Evolutionary conservation across 2,888 invertebrate genomes (phyloP), one percentile per base, ranked within the genome.

Genomic region (Drosophila helvetica): DNA sequence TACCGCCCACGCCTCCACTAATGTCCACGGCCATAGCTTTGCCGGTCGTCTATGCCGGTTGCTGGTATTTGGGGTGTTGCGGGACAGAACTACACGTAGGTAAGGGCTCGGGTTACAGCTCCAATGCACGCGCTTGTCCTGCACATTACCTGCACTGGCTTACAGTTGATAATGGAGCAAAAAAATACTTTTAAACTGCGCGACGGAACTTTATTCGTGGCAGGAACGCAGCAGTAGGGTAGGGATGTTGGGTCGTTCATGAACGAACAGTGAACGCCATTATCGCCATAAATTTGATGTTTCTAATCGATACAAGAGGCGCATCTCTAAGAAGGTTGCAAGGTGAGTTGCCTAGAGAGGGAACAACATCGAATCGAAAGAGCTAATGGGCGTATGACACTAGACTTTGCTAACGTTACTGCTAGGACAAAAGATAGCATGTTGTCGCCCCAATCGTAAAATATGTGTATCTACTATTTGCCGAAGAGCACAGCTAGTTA

Each of bases 11-110:
- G 55, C 33, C 57, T 52, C 61, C 57, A 43, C 66, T 54, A 38
- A 63, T 71, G 58, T 88, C 88, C 61, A 80, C 70, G 64, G 86
- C 78, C 87, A 88, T 88, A 27, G 57, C 56, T 52, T 54, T n/a
- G 33, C 51, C 15, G 25, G 22, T 47, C 3, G 25, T 53, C 42
- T 22, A 12, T 18, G 53, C 42, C 55, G 65, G 54, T 56, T 56
- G 50, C 65, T 65, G 56, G 65, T 45, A 50, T 64, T 64, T 48
- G 51, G 46, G 50, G 38, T 64, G 38, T 56, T 46, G 22, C 45
- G 33, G 22, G n/a, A 38, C n/a, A n/a, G n/a, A 38, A 38, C 38
- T 38, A 38, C 38, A 38, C 38, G 38, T 38, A 38, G 38, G 38
- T 38, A 38, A 38, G 38, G 15, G 12, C 10, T 33, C 33, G 33